A percentile compares a stretch with the other conserved stretches of the same genome.
Conservation (phyloP, 2,113 vertebrate species). For the Strigops habroptila region DNA sequence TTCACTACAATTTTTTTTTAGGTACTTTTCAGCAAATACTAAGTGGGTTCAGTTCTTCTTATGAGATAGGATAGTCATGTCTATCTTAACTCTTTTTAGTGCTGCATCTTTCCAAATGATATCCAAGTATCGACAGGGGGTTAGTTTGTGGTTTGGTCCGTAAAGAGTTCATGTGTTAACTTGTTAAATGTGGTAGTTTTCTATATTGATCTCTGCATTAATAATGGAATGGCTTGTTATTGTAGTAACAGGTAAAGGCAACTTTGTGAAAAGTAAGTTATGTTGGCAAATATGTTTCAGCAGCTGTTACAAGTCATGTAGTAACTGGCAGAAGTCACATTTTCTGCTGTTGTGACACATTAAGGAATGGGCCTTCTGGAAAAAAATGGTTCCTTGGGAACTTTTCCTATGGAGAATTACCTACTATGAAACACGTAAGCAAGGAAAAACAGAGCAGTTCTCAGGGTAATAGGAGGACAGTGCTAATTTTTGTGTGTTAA, state of each 20-base stretch:
- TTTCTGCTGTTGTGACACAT: neutral
- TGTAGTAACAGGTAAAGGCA: neutral
- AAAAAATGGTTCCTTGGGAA: neutral
- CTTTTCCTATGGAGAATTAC: neutral
- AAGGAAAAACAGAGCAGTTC: neutral
- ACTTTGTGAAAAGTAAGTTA: neutral
- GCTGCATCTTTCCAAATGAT: neutral
- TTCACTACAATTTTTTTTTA: neutral
- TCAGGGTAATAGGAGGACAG: neutral
- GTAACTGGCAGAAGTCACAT: neutral
- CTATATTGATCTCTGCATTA: neutral
- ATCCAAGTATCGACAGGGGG: fast-evolving
- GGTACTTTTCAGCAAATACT: neutral
- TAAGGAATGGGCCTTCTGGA: neutral
- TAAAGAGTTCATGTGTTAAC: fast-evolving
- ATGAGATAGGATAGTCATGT: neutral
- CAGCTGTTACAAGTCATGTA: neutral
- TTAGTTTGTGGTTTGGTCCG: neutral
- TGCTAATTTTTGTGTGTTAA: neutral
- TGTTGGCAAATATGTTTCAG: neutral
- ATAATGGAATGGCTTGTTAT: neutral
- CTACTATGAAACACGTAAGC: fast-evolving
- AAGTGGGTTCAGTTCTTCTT: neutral
- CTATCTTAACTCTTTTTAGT: neutral
- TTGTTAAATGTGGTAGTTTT: neutral